These are phyloP conservation scores for Hetaerina titia DNA, from an alignment of 2,888 invertebrate species.

Conservation along the genomic window DNA sequence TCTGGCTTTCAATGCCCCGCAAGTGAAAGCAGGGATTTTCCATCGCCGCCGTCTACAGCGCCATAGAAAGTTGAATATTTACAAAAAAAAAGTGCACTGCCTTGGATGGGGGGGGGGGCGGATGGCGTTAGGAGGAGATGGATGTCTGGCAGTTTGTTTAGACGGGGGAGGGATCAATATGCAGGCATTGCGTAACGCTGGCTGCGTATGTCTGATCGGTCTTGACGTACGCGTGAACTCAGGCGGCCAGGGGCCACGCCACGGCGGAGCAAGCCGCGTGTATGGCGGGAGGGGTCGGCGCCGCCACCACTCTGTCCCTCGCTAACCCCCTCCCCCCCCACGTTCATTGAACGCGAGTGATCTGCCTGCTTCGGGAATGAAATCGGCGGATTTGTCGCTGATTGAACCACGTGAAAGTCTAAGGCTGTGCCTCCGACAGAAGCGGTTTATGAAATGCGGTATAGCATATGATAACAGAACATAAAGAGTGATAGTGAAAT, in stretches of 20 bases:
- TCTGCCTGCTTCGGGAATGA: not conserved
- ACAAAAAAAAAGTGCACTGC: not conserved
- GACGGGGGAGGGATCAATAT: not conserved
- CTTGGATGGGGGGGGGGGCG: not conserved
- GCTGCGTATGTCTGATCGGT: not conserved
- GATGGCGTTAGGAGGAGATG: not conserved
- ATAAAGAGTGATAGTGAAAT: too few relatives aligned
- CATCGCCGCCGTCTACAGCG: not conserved
- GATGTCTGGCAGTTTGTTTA: conserved; percentile 9
- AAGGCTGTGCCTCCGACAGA: too few relatives aligned
- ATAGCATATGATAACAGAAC: too few relatives aligned
- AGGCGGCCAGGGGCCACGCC: not conserved
- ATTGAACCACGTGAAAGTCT: not conserved
- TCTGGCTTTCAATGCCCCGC: not conserved
- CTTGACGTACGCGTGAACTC: not conserved
- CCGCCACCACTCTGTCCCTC: too few relatives aligned
- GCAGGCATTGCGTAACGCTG: not conserved
- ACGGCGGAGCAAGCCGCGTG: not conserved
- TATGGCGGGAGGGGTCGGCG: too few relatives aligned
- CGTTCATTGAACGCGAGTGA: not conserved
- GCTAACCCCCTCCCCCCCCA: not conserved
- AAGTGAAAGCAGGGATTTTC: conserved; percentile 22
- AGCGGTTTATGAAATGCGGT: too few relatives aligned
- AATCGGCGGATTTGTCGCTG: not conserved
- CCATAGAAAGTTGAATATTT: not conserved